Evolutionary conservation across 2,113 vertebrate species (phyloP).

Genomic region (Pachypanchax playfairii): DNA sequence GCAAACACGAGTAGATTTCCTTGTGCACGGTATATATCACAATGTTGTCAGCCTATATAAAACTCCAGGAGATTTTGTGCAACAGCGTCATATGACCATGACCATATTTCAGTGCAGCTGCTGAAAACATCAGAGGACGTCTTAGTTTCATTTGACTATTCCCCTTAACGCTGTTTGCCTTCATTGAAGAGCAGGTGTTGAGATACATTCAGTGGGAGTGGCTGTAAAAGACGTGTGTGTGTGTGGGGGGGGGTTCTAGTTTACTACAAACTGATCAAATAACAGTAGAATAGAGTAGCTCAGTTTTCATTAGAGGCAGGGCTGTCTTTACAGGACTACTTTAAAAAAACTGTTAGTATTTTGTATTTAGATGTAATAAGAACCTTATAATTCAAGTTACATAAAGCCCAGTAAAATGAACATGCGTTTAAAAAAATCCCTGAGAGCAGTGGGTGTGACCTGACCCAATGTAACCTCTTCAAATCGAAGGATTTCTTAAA

Average conservation of each 20-base stretch:
- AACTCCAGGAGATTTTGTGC: conserved; percentile 46
- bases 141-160: conserved; percentile 65
- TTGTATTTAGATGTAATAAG: too few species aligned
- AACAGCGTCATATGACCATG: conserved; percentile 54
- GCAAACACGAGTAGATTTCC: conserved; percentile 24
- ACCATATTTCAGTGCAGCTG: conserved; percentile 57
- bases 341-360: too few species aligned
- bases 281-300: conserved; percentile 69
- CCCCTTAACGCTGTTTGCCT: conserved; percentile 55
- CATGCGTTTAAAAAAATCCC: background rate
- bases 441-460: background rate
- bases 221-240: conserved; percentile 36
- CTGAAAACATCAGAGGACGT: conserved; percentile 48
- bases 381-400: too few species aligned
- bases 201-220: conserved; percentile 70
- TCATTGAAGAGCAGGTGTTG: conserved; percentile 78
- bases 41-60: conserved; percentile 44
- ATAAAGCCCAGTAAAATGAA: background rate
- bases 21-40: conserved; percentile 38
- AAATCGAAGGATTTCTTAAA: background rate
- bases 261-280: conserved; percentile 72
- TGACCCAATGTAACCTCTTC: background rate
- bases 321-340: conserved; percentile 52
- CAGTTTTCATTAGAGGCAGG: conserved; percentile 65
- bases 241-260: conserved; percentile 47